Base-by-base conservation (phyloP, 2,888 invertebrate genomes). In the Drosophila demipolita region DNA sequence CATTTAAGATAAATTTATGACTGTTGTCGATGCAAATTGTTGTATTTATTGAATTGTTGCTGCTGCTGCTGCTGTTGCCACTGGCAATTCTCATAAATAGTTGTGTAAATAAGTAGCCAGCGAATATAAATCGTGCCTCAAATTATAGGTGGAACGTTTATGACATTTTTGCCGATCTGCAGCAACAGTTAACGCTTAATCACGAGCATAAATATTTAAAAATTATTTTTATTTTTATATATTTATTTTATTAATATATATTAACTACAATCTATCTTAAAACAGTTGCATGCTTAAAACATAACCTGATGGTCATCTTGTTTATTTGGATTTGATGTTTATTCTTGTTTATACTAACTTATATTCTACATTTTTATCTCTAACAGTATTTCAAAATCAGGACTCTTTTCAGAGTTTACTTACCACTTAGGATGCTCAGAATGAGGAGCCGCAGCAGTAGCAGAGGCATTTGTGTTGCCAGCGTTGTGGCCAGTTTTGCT, bases 1-100 rank as follows among this genome's bases (percentile, higher is more conserved):
- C 88, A 83, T 89, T 89, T 85, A 88, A 87, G 87, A 81, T 89
- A 89, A 81, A 89, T 87, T 87, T 89, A 90, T 86, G 78, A 79
- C 81, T 85, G 88, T 87, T 89, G 81, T 86, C 84, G 76, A 69
- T 85, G 85, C 88, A 86, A 86, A 86, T 86, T 89, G 89, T 71
- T 75, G 82, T 85, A 86, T 89, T 87, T 89, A 86, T 86, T 87
- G 89, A 79, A 80, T 89, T 80, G 80, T 70, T 83, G 80, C 53
- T 78, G 61, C 35, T 55, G 40, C 26, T 60, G 49, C n/a, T 58
- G 59, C 36, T 64, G 64, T 58, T 74, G 71, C 69, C 61, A 26
- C 54, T 74, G 71, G 59, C 63, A 69, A 57, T 45, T 45, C 59
- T 86, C 89, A 60, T 88, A 84, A 85, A 85, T 84, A 89, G 88